These are phyloP conservation scores for Yasuhikotakia modesta DNA, from an alignment of 2,797 vertebrate genomes.

Conservation along the genomic window DNA sequence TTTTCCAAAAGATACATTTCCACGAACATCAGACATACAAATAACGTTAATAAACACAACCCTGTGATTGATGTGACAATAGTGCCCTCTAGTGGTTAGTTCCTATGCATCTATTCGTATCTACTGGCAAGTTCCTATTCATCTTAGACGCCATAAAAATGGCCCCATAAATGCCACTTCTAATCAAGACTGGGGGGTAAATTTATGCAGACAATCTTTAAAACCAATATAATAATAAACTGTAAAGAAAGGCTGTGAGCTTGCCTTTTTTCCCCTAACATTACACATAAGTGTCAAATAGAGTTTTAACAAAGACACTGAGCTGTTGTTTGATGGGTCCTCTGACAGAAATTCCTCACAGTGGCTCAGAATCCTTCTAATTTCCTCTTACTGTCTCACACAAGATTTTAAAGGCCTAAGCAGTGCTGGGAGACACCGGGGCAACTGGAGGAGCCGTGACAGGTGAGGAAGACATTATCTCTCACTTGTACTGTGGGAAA, in stretches of 20 bases:
- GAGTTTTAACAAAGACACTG: slow-evolving; percentile 13
- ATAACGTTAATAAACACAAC: not conserved
- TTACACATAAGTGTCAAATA: slow-evolving; percentile 37
- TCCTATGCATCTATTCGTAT: too few species aligned
- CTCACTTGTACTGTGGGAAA: slow-evolving; percentile 27
- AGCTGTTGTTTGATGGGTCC: slow-evolving; percentile 50
- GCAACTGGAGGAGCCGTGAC: slow-evolving; percentile 59
- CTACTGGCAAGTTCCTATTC: too few species aligned
- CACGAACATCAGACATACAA: not conserved
- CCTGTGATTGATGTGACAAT: slow-evolving; percentile 3
- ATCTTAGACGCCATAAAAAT: not conserved
- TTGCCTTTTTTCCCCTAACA: not conserved
- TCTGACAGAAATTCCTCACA: slow-evolving; percentile 69
- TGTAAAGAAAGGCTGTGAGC: not conserved
- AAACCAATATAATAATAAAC: not conserved
- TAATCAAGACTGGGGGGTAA: not conserved
- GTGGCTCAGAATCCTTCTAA: slow-evolving; percentile 64
- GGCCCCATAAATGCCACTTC: too few species aligned
- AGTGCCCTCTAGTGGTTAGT: slow-evolving; percentile 69
- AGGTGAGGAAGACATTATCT: slow-evolving; percentile 58
- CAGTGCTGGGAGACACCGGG: not conserved
- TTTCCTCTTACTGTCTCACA: slow-evolving; percentile 49
- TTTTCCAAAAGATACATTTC: slow-evolving; percentile 1
- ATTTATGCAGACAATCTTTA: not conserved
- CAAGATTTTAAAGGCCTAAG: slow-evolving; percentile 11